These are phyloP conservation scores for Embiotoca jacksoni DNA, from an alignment of 2,113 vertebrate genomes.

Conservation along the genomic window DNA sequence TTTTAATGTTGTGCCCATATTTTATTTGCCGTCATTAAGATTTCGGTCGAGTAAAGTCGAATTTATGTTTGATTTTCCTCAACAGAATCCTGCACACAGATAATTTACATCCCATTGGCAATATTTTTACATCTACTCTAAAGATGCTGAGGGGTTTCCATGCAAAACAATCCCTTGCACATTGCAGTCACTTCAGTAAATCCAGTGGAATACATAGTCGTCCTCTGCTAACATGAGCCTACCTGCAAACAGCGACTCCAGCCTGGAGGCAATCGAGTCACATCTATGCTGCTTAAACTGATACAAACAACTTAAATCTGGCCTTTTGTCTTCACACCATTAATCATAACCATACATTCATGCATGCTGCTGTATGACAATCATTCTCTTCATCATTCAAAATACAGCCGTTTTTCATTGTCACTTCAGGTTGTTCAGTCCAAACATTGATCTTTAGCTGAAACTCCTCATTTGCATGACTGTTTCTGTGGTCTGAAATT, in stretches of 20 bases:
- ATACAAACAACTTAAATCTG: too few species aligned
- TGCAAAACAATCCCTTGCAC: too few species aligned
- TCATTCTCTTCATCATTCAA: slow-evolving; percentile 31
- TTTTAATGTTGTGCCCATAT: too few species aligned
- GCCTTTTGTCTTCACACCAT: slow-evolving; percentile 13
- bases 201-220: too few species aligned
- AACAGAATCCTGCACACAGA: background rate
- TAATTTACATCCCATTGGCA: background rate
- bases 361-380: slow-evolving; percentile 52
- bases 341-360: slow-evolving; percentile 38
- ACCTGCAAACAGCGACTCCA: too few species aligned
- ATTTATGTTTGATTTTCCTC: too few species aligned
- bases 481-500: slow-evolving; percentile 26
- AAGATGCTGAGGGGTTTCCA: too few species aligned
- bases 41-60: too few species aligned
- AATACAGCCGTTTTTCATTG: slow-evolving; percentile 6
- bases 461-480: slow-evolving; percentile 52
- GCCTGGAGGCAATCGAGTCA: background rate
- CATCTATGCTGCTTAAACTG: background rate
- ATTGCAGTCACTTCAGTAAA: too few species aligned
- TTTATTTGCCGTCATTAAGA: too few species aligned
- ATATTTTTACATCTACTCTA: too few species aligned
- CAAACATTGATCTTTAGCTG: slow-evolving; percentile 18
- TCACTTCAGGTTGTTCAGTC: background rate
- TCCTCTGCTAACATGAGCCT: too few species aligned